These are phyloP conservation scores for Hydrophis major DNA, from an alignment of 2,797 vertebrate genomes.

Conservation along the genomic window DNA sequence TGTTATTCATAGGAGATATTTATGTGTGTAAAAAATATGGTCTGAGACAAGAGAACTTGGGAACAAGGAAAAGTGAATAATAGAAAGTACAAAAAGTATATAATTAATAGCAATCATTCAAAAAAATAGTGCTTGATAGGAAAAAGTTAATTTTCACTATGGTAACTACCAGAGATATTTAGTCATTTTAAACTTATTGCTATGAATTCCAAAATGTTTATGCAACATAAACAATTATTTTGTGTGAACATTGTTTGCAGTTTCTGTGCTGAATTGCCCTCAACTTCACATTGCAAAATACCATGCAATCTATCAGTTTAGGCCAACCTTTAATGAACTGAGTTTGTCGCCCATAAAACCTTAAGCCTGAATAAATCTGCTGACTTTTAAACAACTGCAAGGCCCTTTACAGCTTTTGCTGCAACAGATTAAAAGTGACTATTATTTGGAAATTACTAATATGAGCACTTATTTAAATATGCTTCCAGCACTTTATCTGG, in stretches of 20 bases:
- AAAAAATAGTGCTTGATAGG: not conserved
- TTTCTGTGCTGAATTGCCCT: not conserved
- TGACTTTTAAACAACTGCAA: not conserved
- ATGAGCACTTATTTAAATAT: not conserved
- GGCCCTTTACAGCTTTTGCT: not conserved
- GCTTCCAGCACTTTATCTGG: not conserved
- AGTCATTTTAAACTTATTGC: not conserved
- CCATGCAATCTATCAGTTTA: not conserved
- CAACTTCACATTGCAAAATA: not conserved
- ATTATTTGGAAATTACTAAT: not conserved
- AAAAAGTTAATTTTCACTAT: not conserved
- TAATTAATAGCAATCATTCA: not conserved
- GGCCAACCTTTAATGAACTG: not conserved
- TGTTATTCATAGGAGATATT: not conserved
- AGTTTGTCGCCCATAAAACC: not conserved
- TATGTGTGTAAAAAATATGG: not conserved
- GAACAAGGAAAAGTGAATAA: not conserved
- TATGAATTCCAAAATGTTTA: not conserved
- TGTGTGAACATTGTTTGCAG: not conserved
- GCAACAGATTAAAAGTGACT: not conserved
- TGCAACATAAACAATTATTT: not conserved
- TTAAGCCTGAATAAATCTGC: not conserved
- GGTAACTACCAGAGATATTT: not conserved
- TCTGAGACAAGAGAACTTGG: not conserved
- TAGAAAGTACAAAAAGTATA: not conserved